Base-by-base conservation (phyloP, 2,113 vertebrate genomes). In the Leptosomus discolor region DNA sequence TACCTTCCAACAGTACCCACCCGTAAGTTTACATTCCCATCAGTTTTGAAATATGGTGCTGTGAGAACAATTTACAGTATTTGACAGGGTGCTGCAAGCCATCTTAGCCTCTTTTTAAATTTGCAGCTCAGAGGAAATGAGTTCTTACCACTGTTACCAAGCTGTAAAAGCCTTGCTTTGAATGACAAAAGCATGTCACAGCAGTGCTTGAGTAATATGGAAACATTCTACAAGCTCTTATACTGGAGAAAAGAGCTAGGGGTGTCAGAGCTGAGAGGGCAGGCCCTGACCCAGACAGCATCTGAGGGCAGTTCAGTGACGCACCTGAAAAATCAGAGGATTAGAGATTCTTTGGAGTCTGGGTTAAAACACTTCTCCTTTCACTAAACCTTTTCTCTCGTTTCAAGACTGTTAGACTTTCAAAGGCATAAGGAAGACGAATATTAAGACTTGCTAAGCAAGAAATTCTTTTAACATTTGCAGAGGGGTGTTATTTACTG, bases 81-180 rank as follows among this genome's bases (percentile, higher is more conserved):
- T 32, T 97, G 95, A 95, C 94, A 96, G 65, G 48, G 46, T 75
- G 88, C 65, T 83, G 84, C n/a, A 48, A 94, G 51, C n/a, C 56
- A 45, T 70, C 30, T 6, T 22, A 68, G 53, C 65, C 46, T 80
- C 91, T 93, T 70, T 86, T 91, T 58, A 90, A 73, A 96, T 85
- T 61, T 70, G 67, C 41, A 43, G 83, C 87, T 97, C 78, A 70
- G 93, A 94, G 77, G 84, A 80, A 94, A 46, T 12, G 41, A 92
- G 71, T 85, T 82, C 93, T 85, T 94, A 67, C 67, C 60, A 30
- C 67, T 48, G 73, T 90, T 67, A 84, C 50, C 37, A 48, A 70
- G 30, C 60, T 68, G 79, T n/a, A 92, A 85, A 90, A 86, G 20
- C 60, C 70, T 94, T 71, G 63, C 69, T 92, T 93, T 69, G 74